A percentile compares a stretch with the other conserved stretches of the same genome.
Evolutionary conservation across 2,797 vertebrate species (phyloP).

Genomic region (Chelonia mydas): DNA sequence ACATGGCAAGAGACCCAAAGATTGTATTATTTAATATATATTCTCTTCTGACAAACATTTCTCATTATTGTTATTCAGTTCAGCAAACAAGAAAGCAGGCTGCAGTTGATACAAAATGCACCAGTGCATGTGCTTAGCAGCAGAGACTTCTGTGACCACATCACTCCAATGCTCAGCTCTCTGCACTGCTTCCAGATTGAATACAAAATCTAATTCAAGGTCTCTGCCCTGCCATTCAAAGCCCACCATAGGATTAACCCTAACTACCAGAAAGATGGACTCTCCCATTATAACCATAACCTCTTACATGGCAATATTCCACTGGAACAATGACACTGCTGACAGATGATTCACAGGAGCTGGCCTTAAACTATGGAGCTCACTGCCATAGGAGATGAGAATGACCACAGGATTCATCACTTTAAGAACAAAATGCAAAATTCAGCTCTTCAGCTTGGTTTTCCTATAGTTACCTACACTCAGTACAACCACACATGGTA

Average conservation of each 20-base stretch:
- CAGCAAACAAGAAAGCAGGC: slow-evolving; percentile 29
- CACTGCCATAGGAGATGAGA: neutral
- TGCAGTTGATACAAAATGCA: neutral
- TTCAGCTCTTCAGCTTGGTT: neutral
- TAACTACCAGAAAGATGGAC: neutral
- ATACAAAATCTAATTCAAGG: fast-evolving
- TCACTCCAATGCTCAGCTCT: neutral
- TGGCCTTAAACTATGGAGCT: neutral
- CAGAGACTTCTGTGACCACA: neutral
- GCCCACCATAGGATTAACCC: neutral
- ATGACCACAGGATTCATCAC: neutral
- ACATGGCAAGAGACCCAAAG: slow-evolving; percentile 29
- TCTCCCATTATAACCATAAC: neutral
- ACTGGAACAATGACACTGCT: neutral
- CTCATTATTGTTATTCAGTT: slow-evolving; percentile 46
- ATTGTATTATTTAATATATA: slow-evolving; percentile 24
- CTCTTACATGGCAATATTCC: no score
- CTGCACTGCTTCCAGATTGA: fast-evolving
- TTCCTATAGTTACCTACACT: neutral
- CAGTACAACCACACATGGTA: fast-evolving
- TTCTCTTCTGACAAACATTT: slow-evolving; percentile 38
- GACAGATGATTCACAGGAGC: neutral
- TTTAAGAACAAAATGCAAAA: neutral
- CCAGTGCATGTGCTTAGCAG: slow-evolving; percentile 32
- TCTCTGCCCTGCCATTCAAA: neutral